phyloP scores from a whole-genome alignment of 2,888 invertebrate genomes.

The Priocnemis perturbator region DNA sequence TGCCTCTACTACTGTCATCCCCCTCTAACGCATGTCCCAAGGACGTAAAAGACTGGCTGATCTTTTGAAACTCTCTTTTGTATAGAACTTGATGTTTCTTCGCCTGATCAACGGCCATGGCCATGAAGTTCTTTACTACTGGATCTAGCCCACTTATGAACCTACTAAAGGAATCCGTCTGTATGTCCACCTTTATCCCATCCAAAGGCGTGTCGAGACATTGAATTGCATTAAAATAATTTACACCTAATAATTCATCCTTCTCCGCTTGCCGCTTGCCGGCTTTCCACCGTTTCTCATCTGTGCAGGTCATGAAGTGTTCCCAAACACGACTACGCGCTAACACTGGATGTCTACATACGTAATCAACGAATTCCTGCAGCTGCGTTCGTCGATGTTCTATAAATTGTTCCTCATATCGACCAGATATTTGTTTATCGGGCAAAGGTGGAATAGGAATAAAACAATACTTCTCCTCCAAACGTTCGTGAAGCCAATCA shows the following conservation, averaged over 20 bases:
- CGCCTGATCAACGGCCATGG: conserved; percentile 88
- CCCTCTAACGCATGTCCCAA: conserved; percentile 90
- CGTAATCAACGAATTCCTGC: conserved; percentile 97
- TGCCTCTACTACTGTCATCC: conserved; percentile 80
- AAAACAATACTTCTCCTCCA: conserved; percentile 95
- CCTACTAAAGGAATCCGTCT: conserved; percentile 87
- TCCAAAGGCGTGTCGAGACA: conserved; percentile 88
- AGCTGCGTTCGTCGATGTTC: conserved; percentile 95
- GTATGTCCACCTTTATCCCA: conserved; percentile 84
- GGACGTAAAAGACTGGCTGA: conserved; percentile 90
- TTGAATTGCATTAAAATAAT: conserved; percentile 92
- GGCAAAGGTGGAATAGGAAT: conserved; percentile 98
- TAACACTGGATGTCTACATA: conserved; percentile 96
- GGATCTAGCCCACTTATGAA: conserved; percentile 92
- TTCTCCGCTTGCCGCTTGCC: conserved; percentile 97
- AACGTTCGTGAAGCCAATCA: conserved; percentile 97
- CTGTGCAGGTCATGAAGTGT: conserved; percentile 97
- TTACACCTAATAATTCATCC: conserved; percentile 92
- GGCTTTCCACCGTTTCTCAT: conserved; percentile 97
- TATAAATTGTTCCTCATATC: conserved; percentile 98
- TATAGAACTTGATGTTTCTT: conserved; percentile 91
- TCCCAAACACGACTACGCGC: conserved; percentile 95
- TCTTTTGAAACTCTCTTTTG: conserved; percentile 92
- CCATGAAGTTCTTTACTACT: conserved; percentile 88
- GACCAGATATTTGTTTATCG: conserved; percentile 97